Evolutionary conservation across 1,140 invertebrate species (phyloP), one percentile per base, ranked within the genome.

Genomic region (Ostrea edulis): DNA sequence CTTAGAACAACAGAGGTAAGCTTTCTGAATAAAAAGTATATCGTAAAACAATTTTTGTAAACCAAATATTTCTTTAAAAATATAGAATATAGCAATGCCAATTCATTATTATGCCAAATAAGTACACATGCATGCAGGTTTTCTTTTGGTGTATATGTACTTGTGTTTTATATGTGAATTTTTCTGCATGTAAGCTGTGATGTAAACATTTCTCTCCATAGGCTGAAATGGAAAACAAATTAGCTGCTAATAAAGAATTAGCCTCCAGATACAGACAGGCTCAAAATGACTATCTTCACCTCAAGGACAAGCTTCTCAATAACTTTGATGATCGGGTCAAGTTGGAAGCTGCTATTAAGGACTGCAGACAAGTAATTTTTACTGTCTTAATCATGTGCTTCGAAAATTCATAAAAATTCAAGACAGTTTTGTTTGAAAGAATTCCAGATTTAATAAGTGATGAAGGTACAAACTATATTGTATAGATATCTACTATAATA

Each of bases 241-340:
- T 92, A 20, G 81, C 86, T 11, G 77, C 84, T 14, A 95, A 95
- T 83, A 92, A 91, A 82, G 88, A 91, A n/a, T 83, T 94, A 29
- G 94, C 94, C 12, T 91, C 93, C 0, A 91, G 89, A 65, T 95
- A 95, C 87, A 87, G 94, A 85, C 91, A 91, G 35, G 87, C 94
- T 22, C 93, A 94, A 87, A 93, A 93, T 83, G 87, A 94, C 51
- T 91, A 89, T 55, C 86, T 94, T 55, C 65, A 88, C 3, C 82
- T 89, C 53, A 95, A 94, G 82, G 93, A 93, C 84, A 87, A 92
- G 86, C 82, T 93, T 84, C 89, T 94, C 87, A 92, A 93, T 68
- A 90, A 91, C n/a, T 94, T 92, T 90, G 94, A 94, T 44, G 92
- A 92, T 11, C 90, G 91, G 51, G 90, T 94, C 3, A 93, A 93